These are phyloP conservation scores for Lontra canadensis DNA, from an alignment of 2,113 vertebrate genomes.

Conservation along the genomic window DNA sequence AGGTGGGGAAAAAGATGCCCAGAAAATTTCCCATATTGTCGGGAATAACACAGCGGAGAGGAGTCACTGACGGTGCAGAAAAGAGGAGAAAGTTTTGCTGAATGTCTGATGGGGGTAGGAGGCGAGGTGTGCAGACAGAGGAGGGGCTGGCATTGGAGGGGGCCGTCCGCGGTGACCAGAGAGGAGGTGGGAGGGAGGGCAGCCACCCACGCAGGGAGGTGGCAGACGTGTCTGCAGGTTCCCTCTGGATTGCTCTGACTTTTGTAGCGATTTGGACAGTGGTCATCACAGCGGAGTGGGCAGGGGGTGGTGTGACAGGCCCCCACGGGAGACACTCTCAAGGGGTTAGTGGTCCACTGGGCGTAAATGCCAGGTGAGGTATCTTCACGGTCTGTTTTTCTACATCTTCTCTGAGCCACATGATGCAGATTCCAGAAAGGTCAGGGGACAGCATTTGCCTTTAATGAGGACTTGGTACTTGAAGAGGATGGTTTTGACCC, in stretches of 20 bases:
- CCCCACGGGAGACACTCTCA: neutral
- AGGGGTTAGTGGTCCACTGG: neutral
- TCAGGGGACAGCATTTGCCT: neutral
- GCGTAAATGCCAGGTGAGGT: accelerated
- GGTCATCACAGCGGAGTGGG: neutral
- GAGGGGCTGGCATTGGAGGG: neutral
- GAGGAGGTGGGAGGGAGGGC: neutral
- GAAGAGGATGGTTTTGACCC: neutral
- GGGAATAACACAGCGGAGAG: neutral
- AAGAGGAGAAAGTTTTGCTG: neutral
- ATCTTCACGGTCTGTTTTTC: neutral
- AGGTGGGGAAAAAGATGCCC: neutral
- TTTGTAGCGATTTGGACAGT: no score
- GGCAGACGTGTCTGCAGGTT: neutral
- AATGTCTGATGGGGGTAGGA: neutral
- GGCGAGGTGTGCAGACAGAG: neutral
- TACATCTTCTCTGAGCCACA: neutral
- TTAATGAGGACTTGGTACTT: no score
- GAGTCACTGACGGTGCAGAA: neutral
- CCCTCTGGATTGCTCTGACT: neutral
- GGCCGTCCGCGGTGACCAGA: accelerated
- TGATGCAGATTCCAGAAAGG: no score
- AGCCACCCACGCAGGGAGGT: neutral
- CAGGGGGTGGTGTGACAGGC: neutral
- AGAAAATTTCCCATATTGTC: neutral